Evolutionary conservation across 2,888 invertebrate species (phyloP), one percentile per base, ranked within the genome.

Genomic region (Drosophila affinis): DNA sequence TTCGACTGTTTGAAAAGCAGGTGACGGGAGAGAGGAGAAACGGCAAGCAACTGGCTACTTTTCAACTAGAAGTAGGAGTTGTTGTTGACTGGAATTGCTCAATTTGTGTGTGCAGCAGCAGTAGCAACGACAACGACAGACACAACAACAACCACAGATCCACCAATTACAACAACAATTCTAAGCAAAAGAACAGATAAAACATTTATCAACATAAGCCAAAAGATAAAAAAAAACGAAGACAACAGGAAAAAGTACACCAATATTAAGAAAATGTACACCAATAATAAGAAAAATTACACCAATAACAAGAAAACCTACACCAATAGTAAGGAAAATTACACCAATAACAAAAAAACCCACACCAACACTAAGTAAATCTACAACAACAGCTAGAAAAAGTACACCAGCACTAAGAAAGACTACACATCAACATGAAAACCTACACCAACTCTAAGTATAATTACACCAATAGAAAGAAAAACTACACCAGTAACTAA

Each of bases 81-180:
- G 81, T 85, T 87, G 84, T 87, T 84, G 87, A 83, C 87, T 88
- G 81, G 87, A 88, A 85, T 88, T 85, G 85, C 88, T 88, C 88
- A 85, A 85, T 85, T 85, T 88, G 87, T 83, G 88, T 82, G 82
- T 78, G 72, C 29, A 29, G 29, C 29, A 63, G 69, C 67, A 56
- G 57, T 72, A 46, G 29, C 67, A 51, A 55, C 70, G 29, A 34
- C 55, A 60, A 24, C 75, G 52, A 24, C 60, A 51, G 47, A 34
- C 47, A 34, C 55, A 69, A n/a, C 55, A 59, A 54, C 72, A 71
- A 47, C 57, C 1, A 21, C 18, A 21, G 57, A 65, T 39, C 59
- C 21, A 58, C 32, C 39, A 48, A 7, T 39, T n/a, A n/a, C n/a
- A 39, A 39, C 39, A 3, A 39, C 6, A 39, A 7, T n/a, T 39